Percentiles rank a stretch among this genome's conserved stretches.
These are phyloP conservation scores for Merodon equestris DNA, from an alignment of 2,888 invertebrate genomes.

Conservation along the genomic window DNA sequence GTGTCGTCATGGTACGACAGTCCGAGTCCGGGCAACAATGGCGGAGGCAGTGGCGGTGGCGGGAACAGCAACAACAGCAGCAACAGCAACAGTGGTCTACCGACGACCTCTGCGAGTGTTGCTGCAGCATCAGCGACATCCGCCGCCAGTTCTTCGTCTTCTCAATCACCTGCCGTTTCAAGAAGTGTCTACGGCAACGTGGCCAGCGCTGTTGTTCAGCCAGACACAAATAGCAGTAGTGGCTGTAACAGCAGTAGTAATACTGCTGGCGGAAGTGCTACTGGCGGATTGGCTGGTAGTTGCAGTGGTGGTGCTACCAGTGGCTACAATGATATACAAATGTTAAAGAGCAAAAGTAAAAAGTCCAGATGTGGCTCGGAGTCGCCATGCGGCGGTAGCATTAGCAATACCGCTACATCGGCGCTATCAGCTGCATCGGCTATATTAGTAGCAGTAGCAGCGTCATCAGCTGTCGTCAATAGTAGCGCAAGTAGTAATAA, in stretches of 20 bases:
- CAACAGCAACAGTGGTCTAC: constrained; percentile 72
- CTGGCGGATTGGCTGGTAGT: constrained; percentile 15
- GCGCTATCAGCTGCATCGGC: constrained; percentile 59
- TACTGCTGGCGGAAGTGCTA: constrained; percentile 1
- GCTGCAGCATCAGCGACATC: constrained; percentile 62
- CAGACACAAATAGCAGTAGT: constrained; percentile 71
- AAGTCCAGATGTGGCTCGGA: constrained; percentile 80
- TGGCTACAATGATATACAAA: constrained; percentile 69
- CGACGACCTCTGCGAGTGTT: constrained; percentile 73
- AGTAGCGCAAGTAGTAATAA: constrained; percentile 72
- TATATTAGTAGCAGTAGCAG: constrained; percentile 73
- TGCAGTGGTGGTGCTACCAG: constrained; percentile 48
- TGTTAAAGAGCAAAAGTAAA: constrained; percentile 76
- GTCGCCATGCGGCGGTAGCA: constrained; percentile 76
- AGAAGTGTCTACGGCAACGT: constrained; percentile 76
- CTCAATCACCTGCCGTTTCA: constrained; percentile 71
- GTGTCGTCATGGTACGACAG: constrained; percentile 79
- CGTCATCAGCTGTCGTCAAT: constrained; percentile 47
- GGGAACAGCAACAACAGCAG: constrained; percentile 74
- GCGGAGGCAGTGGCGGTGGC: constrained; percentile 77
- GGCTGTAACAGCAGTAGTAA: constrained; percentile 66
- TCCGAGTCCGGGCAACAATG: constrained; percentile 76
- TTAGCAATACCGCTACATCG: constrained; percentile 65
- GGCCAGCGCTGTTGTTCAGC: constrained; percentile 73
- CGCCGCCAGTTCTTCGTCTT: constrained; percentile 54